Conservation (phyloP, 2,888 invertebrate species). For the Lasioglossum zephyrum region DNA sequence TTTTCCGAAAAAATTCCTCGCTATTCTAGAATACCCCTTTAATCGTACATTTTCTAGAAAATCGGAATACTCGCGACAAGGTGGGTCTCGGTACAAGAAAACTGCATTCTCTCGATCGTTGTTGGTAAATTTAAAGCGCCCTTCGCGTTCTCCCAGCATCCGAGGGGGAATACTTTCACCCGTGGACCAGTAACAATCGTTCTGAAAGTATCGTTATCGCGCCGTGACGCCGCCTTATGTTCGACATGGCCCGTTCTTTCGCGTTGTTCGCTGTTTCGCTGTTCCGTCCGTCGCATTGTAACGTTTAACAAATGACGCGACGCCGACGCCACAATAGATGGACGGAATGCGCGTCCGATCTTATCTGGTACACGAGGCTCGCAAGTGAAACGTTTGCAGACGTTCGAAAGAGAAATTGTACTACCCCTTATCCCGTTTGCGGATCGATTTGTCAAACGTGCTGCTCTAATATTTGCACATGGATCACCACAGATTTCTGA, state of each 20-base stretch:
- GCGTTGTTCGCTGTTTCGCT: slow-evolving; percentile 16
- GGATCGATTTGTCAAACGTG: background rate
- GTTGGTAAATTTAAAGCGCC: slow-evolving; percentile 23
- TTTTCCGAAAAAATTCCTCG: background rate
- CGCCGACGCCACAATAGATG: slow-evolving; percentile 55
- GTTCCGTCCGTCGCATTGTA: slow-evolving; percentile 34
- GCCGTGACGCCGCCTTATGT: slow-evolving; percentile 17
- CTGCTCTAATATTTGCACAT: background rate
- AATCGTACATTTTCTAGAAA: background rate
- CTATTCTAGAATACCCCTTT: background rate
- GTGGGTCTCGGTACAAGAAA: slow-evolving; percentile 20
- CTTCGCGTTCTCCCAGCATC: background rate
- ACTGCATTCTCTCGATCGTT: slow-evolving; percentile 26
- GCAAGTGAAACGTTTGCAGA: slow-evolving; percentile 46
- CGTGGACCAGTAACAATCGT: background rate
- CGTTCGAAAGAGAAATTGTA: slow-evolving; percentile 39
- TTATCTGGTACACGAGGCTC: slow-evolving; percentile 45
- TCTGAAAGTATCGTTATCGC: slow-evolving; percentile 37
- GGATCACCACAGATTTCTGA: background rate
- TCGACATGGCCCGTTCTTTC: slow-evolving; percentile 22
- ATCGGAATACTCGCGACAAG: background rate
- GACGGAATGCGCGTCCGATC: slow-evolving; percentile 52
- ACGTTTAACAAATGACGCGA: slow-evolving; percentile 53
- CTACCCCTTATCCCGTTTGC: background rate
- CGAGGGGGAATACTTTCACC: slow-evolving; percentile 39